phyloP scores from a whole-genome alignment of 2,113 vertebrate genomes.

The Hypomesus transpacificus region DNA sequence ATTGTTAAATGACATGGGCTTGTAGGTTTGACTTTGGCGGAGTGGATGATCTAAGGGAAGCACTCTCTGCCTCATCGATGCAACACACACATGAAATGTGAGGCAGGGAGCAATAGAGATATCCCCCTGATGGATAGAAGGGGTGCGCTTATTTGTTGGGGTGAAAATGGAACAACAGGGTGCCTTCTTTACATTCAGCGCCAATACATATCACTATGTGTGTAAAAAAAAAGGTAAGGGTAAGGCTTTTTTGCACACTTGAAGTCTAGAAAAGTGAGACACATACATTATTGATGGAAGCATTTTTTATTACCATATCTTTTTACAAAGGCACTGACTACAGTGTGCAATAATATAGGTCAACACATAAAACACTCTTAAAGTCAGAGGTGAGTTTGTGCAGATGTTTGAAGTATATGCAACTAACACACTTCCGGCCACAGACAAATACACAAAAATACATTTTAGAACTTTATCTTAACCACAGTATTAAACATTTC shows the following conservation, averaged over 20 bases:
- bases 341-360: conserved; percentile 46
- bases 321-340: conserved; percentile 65
- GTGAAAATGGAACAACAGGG: too few species aligned
- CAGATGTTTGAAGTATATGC: conserved; percentile 42
- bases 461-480: conserved; percentile 22
- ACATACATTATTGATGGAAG: conserved; percentile 13
- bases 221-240: too few species aligned
- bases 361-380: background rate
- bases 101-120: too few species aligned
- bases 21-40: too few species aligned
- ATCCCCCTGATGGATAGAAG: too few species aligned
- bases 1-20: too few species aligned
- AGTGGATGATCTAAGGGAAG: too few species aligned
- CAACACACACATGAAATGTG: too few species aligned
- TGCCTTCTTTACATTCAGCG: too few species aligned
- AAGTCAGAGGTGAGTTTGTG: conserved; percentile 41
- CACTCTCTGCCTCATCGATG: too few species aligned
- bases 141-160: too few species aligned
- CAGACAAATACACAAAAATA: conserved; percentile 38
- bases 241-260: background rate
- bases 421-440: conserved; percentile 43
- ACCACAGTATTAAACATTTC: conserved; percentile 21
- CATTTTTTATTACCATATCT: conserved; percentile 53
- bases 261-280: background rate
- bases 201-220: too few species aligned